These are phyloP conservation scores for Brachymystax lenok DNA, from an alignment of 2,797 vertebrate genomes.

Conservation along the genomic window DNA sequence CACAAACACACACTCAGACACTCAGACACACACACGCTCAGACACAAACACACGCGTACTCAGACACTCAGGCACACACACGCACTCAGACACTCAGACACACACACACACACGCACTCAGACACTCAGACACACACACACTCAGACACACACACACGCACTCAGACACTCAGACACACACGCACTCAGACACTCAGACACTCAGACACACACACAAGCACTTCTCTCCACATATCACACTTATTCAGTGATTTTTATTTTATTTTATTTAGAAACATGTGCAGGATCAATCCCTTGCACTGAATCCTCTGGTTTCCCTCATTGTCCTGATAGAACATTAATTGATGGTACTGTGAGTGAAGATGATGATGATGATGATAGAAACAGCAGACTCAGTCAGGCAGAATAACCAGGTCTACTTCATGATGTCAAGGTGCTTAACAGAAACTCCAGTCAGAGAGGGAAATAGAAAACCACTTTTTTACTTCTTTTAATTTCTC, in stretches of 20 bases:
- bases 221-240: conserved; percentile 1
- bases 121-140: background rate
- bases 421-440: conserved; percentile 88
- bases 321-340: background rate
- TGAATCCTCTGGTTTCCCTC: background rate
- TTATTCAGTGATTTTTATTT: conserved; percentile 20
- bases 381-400: conserved; percentile 63
- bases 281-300: background rate
- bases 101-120: background rate
- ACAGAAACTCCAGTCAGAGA: conserved; percentile 80
- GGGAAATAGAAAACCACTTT: conserved; percentile 69
- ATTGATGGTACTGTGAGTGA: background rate
- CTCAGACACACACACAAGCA: background rate
- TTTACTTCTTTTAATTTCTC: conserved; percentile 68
- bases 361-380: conserved; percentile 10
- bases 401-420: conserved; percentile 80
- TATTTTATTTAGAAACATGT: background rate
- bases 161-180: conserved; percentile 7
- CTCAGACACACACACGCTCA: background rate
- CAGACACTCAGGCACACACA: no score
- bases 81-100: conserved; percentile 16
- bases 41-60: background rate
- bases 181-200: background rate
- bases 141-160: background rate
- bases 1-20: no score